phyloP scores from a whole-genome alignment of 2,113 vertebrate genomes.

The Lates calcarifer region DNA sequence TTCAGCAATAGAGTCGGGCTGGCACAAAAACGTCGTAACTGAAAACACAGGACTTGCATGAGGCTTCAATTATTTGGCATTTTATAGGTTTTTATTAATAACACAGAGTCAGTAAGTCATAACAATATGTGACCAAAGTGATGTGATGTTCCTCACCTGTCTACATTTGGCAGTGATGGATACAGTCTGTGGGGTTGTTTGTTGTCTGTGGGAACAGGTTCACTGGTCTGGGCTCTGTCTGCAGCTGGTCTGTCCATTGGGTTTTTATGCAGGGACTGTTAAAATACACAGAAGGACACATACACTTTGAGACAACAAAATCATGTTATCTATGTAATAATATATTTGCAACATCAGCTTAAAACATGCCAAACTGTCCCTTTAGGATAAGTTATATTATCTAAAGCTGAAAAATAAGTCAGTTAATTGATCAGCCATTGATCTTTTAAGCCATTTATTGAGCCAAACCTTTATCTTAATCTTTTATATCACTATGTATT shows the following conservation, averaged over 20 bases:
- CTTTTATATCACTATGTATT: too few species aligned
- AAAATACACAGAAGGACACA: neutral
- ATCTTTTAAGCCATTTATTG: too few species aligned
- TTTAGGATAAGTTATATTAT: too few species aligned
- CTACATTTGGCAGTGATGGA: constrained; percentile 52
- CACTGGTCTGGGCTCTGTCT: neutral
- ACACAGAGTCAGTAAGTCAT: neutral
- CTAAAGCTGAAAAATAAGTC: too few species aligned
- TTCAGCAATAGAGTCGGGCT: neutral
- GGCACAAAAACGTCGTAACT: constrained; percentile 46
- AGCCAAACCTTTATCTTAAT: too few species aligned
- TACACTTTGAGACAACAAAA: neutral
- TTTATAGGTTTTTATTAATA: neutral
- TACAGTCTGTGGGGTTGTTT: constrained; percentile 52
- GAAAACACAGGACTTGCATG: constrained; percentile 5
- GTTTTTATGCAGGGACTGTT: constrained; percentile 45
- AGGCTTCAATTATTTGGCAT: neutral
- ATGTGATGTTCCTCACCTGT: constrained; percentile 36
- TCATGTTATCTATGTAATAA: neutral
- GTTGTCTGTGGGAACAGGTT: neutral
- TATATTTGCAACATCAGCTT: too few species aligned
- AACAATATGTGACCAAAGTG: neutral
- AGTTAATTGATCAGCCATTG: too few species aligned
- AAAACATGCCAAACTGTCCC: too few species aligned
- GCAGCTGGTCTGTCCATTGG: neutral